These are phyloP conservation scores for Malacoraja senta DNA, from an alignment of 2,797 vertebrate genomes.

Conservation along the genomic window DNA sequence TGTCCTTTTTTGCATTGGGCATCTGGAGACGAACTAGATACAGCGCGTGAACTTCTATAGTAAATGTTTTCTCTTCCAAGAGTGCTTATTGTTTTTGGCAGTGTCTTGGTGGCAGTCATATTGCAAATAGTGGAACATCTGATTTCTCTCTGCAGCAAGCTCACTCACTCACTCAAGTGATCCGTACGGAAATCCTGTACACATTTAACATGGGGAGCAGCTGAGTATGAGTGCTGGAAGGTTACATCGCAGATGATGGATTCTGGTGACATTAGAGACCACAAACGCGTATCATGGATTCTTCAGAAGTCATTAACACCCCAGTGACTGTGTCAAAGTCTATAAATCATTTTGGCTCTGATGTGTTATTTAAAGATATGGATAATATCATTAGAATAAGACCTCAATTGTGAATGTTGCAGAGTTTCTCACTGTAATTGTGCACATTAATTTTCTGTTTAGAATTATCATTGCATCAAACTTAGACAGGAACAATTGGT, in stretches of 20 bases:
- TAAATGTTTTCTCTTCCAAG: background rate
- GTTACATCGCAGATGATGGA: background rate
- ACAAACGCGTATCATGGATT: background rate
- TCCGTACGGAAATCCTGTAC: background rate
- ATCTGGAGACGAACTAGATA: background rate
- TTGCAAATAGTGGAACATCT: background rate
- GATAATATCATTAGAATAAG: background rate
- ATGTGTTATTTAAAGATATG: background rate
- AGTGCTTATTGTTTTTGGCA: background rate
- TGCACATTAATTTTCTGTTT: background rate
- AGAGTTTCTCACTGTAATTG: background rate
- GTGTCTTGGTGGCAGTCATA: background rate
- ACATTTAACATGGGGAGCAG: background rate
- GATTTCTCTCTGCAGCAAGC: background rate
- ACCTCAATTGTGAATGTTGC: background rate
- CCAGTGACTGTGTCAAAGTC: background rate
- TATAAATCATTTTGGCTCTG: background rate
- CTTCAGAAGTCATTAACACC: constrained; percentile 10
- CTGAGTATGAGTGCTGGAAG: constrained; percentile 11
- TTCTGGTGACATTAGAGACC: constrained; percentile 15
- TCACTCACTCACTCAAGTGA: background rate
- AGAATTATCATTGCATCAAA: background rate
- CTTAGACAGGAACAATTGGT: background rate
- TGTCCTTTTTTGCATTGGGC: background rate
- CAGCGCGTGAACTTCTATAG: background rate